Base-by-base conservation (phyloP, 2,888 invertebrate species). In the Leptinotarsa juncta region DNA sequence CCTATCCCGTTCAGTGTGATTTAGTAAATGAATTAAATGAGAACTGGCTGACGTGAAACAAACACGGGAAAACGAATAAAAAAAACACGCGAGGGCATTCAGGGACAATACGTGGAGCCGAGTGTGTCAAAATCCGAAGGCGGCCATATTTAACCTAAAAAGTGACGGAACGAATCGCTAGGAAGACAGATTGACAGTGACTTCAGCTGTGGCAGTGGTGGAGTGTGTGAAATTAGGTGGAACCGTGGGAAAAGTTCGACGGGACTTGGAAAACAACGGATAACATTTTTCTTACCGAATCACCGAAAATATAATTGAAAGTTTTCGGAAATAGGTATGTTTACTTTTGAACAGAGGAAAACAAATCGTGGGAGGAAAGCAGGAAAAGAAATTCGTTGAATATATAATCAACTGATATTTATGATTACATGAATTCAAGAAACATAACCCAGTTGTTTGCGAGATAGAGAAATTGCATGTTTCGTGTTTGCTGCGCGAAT, bases 21-120 rank as follows among this genome's bases (percentile, higher is more conserved):
- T 74, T 71, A 71, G 68, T 71, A 68, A 74, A 74, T 51, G 51
- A 67, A 67, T 32, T 10, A n/a, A 51, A 55, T 51, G 53, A 18
- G 23, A 14, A 4, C 10, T 51, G 4, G 53, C 20, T 55, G 67
- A 55, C 55, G 67, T n/a, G 55, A 67, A 42, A 66, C 16, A 62
- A 62, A 62, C n/a, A 62, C 20, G 60, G 20, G 23, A 60, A 60
- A 60, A 60, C 53, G 53, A 53, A 20, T 26, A 18, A 20, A 23
- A 60, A 60, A 60, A 60, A 60, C 20, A 20, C 57, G 26, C 57
- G 57, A 57, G 57, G 23, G 7, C 32, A 62, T 62, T 32, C 32
- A 4, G 32, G 16, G 62, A 42, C 42, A 32, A 26, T 26, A 15
- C 32, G 62, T n/a, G 62, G 42, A 15, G 62, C 32, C 32, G 32